Percentiles rank a stretch among this genome's conserved stretches.
phyloP scores from a whole-genome alignment of 2,797 vertebrate species.

The Scomberomorus guttatus region DNA sequence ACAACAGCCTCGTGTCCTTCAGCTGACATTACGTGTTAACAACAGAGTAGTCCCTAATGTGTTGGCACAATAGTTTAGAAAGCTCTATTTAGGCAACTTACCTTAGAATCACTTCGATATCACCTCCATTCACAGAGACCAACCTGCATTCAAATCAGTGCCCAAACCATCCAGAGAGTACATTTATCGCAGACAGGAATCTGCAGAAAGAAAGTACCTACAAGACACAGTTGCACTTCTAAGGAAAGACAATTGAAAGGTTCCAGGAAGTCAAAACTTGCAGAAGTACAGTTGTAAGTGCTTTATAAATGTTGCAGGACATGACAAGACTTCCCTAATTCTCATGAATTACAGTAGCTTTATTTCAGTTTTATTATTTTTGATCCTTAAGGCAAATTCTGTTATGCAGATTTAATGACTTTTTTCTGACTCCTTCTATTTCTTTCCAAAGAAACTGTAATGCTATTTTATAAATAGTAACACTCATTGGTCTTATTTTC shows the following conservation, averaged over 20 bases:
- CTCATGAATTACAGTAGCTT: not conserved
- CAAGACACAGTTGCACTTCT: too few species aligned
- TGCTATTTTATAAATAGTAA: too few species aligned
- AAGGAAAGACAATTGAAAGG: too few species aligned
- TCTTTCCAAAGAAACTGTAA: too few species aligned
- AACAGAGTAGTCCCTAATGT: conserved; percentile 1
- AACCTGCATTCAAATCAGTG: not conserved
- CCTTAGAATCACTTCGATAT: conserved; percentile 11
- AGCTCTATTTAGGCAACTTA: not conserved
- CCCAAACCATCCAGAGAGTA: not conserved
- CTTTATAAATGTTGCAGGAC: not conserved
- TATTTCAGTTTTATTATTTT: not conserved
- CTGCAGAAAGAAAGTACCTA: too few species aligned
- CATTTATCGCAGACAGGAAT: not conserved
- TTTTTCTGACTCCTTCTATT: too few species aligned
- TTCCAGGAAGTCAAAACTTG: too few species aligned
- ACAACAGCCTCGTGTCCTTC: conserved; percentile 1
- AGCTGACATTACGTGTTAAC: not conserved
- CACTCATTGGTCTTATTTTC: too few species aligned
- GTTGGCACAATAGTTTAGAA: not conserved
- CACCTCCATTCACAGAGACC: conserved; percentile 13
- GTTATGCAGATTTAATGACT: not conserved
- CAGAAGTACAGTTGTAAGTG: not conserved
- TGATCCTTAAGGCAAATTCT: not conserved
- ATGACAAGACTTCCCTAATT: not conserved